Conservation (phyloP, 2,888 invertebrate species). For the Callyntrura guangdongensis region DNA sequence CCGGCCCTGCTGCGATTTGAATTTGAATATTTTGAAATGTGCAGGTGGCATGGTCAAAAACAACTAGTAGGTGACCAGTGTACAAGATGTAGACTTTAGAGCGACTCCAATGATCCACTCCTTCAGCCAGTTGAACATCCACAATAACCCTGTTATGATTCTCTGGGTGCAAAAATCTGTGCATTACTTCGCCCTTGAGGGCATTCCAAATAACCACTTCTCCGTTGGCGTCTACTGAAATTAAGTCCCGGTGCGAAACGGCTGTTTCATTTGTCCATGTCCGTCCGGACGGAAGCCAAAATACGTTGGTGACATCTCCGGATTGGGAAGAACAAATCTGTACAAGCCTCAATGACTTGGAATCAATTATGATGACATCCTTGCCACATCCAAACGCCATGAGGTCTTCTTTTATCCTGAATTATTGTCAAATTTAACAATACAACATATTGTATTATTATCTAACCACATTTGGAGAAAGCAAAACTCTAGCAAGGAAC, state of each 20-base stretch:
- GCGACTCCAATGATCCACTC: constrained; percentile 81
- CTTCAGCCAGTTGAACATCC: constrained; percentile 80
- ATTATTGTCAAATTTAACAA: constrained; percentile 28
- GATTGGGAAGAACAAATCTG: constrained; percentile 81
- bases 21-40: constrained; percentile 82
- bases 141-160: constrained; percentile 75
- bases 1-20: constrained; percentile 56
- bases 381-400: constrained; percentile 81
- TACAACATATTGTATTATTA: not conserved
- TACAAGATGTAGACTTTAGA: constrained; percentile 82
- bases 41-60: constrained; percentile 80
- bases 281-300: constrained; percentile 76
- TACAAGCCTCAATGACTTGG: constrained; percentile 73
- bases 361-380: constrained; percentile 82
- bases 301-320: constrained; percentile 78
- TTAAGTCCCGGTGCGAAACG: constrained; percentile 78
- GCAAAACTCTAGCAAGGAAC: too few species aligned
- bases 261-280: constrained; percentile 75
- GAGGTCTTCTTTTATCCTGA: constrained; percentile 78
- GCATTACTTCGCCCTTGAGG: constrained; percentile 76
- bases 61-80: constrained; percentile 80
- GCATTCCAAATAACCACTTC: constrained; percentile 81
- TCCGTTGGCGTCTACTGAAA: constrained; percentile 79
- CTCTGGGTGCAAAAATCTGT: constrained; percentile 81
- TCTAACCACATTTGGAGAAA: too few species aligned